Base-by-base conservation (phyloP, 2,888 invertebrate species). In the Hyppa rectilinea region DNA sequence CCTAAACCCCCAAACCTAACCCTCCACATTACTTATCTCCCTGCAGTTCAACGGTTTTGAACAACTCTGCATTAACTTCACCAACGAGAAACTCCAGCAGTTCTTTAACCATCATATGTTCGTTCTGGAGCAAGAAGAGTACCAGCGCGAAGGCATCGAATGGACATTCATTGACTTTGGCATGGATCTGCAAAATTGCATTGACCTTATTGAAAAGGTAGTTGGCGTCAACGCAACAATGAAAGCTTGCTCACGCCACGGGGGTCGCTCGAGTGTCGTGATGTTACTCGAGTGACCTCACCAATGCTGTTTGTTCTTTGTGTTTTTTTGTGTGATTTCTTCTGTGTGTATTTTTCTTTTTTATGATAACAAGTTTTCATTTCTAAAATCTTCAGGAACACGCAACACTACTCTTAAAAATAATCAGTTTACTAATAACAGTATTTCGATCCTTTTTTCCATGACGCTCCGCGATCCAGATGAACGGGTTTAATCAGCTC, bases 21-120 rank as follows among this genome's bases (percentile, higher is more conserved):
- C 76, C 85, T 88, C 92, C 92, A 87, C 90, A 88, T 92, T 92
- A 93, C 85, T 84, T 85, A 91, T 93, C 87, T 93, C 94, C 96
- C 96, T 95, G 95, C 97, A 98, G 98, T 98, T 94, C 97, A 99
- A 99, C 97, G 98, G 99, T 96, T 99, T 99, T 97, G 99, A 99
- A 96, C 99, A 99, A 97, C 97, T 99, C 94, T 99, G 99, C 97
- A 99, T 99, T 97, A 99, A 99, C 97, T 99, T 99, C 97, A 99
- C 99, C 95, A 99, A 99, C 96, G 99, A 99, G 97, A 98, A 99
- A 96, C 97, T 99, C 90, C 99, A 99, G 96, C 99, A 99, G 96
- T 99, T 99, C 97, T 99, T 99, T 98, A 99, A 99, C 96, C 99
- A 99, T 95, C 98, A 99, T 97, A 99, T 99, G 99, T 99, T 99